These are phyloP conservation scores for Teleogryllus oceanicus DNA, from an alignment of 2,888 invertebrate species.

Conservation along the genomic window DNA sequence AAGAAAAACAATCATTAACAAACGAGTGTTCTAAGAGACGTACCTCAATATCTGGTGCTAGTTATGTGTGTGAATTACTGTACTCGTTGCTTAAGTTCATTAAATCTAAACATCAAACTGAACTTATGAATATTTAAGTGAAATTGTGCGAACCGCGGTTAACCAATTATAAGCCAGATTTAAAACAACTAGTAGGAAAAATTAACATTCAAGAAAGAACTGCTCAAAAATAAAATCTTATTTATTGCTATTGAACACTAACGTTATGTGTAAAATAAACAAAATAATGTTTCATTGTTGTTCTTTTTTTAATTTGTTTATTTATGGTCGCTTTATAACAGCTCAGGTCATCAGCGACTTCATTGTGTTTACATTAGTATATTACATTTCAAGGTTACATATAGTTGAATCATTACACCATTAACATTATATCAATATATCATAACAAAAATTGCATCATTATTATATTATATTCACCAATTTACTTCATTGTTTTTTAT, in stretches of 20 bases:
- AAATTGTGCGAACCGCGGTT: neutral
- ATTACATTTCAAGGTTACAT: no score
- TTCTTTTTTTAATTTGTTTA: no score
- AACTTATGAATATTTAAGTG: neutral
- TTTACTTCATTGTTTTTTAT: neutral
- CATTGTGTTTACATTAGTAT: no score
- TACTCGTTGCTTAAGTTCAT: neutral
- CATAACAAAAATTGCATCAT: no score
- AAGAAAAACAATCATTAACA: neutral
- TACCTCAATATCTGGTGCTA: neutral
- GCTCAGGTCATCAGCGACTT: no score
- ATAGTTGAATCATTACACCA: no score
- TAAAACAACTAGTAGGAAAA: neutral
- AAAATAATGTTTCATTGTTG: neutral
- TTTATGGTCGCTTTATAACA: no score
- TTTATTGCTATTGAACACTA: neutral
- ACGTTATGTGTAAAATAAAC: neutral
- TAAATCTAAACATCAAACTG: neutral
- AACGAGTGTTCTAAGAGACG: neutral
- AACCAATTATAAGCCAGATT: neutral
- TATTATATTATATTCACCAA: no score
- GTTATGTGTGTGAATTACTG: neutral
- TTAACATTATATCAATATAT: no score
- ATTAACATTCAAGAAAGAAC: neutral
- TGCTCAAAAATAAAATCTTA: neutral